phyloP scores from a whole-genome alignment of 2,113 vertebrate species.

The Progne subis region DNA sequence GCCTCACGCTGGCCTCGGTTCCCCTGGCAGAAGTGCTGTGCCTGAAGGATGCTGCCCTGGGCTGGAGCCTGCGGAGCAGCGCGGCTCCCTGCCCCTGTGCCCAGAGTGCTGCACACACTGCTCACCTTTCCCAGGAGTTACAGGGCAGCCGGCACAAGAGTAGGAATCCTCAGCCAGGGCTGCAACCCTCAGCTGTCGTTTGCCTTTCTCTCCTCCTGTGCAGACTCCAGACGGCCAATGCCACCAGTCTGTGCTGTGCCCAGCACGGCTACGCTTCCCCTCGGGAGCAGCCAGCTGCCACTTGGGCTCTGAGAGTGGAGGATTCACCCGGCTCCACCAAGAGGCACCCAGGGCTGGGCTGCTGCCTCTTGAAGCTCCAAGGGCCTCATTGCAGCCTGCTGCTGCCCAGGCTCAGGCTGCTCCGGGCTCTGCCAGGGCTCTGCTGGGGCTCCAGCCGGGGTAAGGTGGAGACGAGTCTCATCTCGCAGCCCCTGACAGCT shows the following conservation, averaged over 20 bases:
- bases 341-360: too few species aligned
- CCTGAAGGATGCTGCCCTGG: neutral
- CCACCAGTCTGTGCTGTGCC: neutral
- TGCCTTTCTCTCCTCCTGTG: neutral
- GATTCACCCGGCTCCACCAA: too few species aligned
- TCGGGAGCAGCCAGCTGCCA: neutral
- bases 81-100: neutral
- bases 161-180: neutral
- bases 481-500: too few species aligned
- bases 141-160: neutral
- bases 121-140: neutral
- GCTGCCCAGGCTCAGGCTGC: too few species aligned
- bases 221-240: neutral
- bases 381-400: too few species aligned
- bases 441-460: too few species aligned
- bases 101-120: neutral
- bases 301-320: too few species aligned
- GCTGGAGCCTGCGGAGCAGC: neutral
- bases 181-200: neutral
- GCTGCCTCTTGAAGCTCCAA: too few species aligned
- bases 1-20: neutral
- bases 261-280: too few species aligned
- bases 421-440: too few species aligned
- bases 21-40: neutral
- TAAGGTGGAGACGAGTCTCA: too few species aligned